A percentile compares a stretch with the other conserved stretches of the same genome.
Conservation (phyloP, 2,113 vertebrate genomes). For the Brienomyrus longianalis region DNA sequence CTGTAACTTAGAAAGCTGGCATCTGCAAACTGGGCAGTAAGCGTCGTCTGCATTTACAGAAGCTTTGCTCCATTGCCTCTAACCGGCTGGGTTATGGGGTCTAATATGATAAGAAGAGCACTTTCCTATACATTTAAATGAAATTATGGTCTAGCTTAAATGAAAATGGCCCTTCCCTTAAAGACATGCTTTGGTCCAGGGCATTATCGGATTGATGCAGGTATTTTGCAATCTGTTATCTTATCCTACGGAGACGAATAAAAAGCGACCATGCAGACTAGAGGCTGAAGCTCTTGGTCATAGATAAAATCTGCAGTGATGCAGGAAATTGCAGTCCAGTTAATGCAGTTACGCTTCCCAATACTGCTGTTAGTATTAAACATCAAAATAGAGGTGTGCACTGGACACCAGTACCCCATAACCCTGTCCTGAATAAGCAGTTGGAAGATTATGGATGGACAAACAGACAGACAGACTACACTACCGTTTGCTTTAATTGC, state of each 20-base stretch:
- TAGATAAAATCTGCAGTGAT: background rate
- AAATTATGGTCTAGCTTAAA: constrained; percentile 5
- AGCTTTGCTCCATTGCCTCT: background rate
- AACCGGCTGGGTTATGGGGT: background rate
- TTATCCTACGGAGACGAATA: background rate
- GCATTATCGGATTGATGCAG: background rate
- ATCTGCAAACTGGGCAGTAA: background rate
- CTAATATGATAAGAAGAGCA: constrained; percentile 13
- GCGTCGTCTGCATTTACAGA: background rate
- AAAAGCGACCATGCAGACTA: background rate
- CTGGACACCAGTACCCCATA: background rate
- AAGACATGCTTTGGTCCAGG: background rate
- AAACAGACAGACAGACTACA: background rate
- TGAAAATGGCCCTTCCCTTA: background rate
- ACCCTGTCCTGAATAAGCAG: background rate
- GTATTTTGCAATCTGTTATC: background rate
- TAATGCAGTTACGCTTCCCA: background rate
- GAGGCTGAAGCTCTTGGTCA: background rate
- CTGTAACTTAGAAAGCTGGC: background rate
- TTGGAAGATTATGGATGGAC: background rate
- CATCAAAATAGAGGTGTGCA: background rate
- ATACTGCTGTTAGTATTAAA: background rate
- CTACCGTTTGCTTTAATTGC: background rate
- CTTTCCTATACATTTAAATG: constrained; percentile 14
- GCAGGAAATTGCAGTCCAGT: background rate